phyloP scores from a whole-genome alignment of 2,113 vertebrate species.

The Mola mola region DNA sequence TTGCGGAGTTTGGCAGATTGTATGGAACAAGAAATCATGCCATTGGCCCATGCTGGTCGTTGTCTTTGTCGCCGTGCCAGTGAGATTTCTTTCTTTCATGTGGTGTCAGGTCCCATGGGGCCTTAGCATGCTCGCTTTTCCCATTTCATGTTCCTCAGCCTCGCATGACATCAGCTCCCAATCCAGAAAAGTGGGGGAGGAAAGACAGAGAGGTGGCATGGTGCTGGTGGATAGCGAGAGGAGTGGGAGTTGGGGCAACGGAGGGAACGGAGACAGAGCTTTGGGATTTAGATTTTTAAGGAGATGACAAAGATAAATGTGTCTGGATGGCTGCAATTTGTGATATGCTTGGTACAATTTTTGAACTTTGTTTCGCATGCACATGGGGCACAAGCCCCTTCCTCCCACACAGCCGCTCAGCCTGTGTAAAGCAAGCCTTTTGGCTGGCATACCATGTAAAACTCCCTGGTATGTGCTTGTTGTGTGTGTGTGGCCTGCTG shows the following conservation, averaged over 20 bases:
- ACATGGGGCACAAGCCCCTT: conserved; percentile 47
- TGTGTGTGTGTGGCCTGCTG: conserved; percentile 70
- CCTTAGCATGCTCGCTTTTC: conserved; percentile 34
- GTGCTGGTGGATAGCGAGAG: conserved; percentile 2
- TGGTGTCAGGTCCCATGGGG: conserved; percentile 36
- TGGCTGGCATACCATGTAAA: conserved; percentile 60
- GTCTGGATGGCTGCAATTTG: conserved; percentile 45
- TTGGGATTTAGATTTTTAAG: conserved; percentile 32
- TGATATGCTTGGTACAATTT: conserved; percentile 31
- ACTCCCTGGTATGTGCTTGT: conserved; percentile 65
- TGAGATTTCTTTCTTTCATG: conserved; percentile 63
- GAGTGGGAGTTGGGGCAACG: conserved; percentile 17
- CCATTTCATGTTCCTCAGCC: conserved; percentile 50
- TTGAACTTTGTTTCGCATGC: conserved; percentile 1
- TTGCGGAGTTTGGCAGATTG: conserved; percentile 59
- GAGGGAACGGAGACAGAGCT: conserved; percentile 3
- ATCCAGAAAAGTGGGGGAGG: conserved; percentile 12
- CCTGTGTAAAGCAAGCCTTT: conserved; percentile 50
- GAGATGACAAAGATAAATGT: conserved; percentile 41
- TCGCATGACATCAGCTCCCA: conserved; percentile 69
- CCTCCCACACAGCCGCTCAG: conserved; percentile 49
- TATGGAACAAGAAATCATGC: conserved; percentile 74
- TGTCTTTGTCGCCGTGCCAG: conserved; percentile 67
- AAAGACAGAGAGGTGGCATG: conserved; percentile 6
- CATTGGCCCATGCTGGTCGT: conserved; percentile 36